Evolutionary conservation across 2,797 vertebrate species (phyloP).

Genomic region (Rachycentron canadum): DNA sequence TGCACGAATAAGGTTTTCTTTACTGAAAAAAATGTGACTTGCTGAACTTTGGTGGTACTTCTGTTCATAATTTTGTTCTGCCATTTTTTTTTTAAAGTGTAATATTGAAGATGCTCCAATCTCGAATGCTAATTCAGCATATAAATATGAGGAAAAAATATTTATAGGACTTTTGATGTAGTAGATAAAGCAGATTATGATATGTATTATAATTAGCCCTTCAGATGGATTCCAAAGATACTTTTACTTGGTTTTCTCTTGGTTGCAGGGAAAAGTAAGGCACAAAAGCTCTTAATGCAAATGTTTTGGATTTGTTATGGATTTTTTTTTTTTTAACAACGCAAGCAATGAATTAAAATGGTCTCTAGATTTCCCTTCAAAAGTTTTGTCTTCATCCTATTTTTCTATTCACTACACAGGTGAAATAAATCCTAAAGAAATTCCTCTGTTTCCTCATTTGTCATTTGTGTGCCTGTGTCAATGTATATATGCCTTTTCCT

Average conservation of each 20-base stretch:
- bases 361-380: constrained; percentile 88
- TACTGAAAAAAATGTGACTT: constrained; percentile 88
- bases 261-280: constrained; percentile 88
- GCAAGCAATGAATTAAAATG: constrained; percentile 86
- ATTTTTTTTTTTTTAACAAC: constrained; percentile 77
- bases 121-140: constrained; percentile 88
- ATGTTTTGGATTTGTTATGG: constrained; percentile 84
- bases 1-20: constrained; percentile 88
- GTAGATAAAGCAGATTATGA: constrained; percentile 86
- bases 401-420: constrained; percentile 87
- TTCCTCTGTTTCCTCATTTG: constrained; percentile 52
- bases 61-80: constrained; percentile 76
- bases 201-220: constrained; percentile 88
- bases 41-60: constrained; percentile 87
- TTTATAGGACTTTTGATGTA: constrained; percentile 90
- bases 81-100: constrained; percentile 80
- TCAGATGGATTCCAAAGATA: constrained; percentile 88
- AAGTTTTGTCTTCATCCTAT: constrained; percentile 88
- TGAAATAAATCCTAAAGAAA: constrained; percentile 88
- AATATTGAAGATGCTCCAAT: constrained; percentile 83
- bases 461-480: constrained; percentile 48
- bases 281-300: constrained; percentile 91
- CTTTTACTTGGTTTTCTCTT: constrained; percentile 86
- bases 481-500: constrained; percentile 48
- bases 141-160: constrained; percentile 88